These are phyloP conservation scores for Dromococcyx pavoninus DNA, from an alignment of 2,797 vertebrate species.

Conservation along the genomic window DNA sequence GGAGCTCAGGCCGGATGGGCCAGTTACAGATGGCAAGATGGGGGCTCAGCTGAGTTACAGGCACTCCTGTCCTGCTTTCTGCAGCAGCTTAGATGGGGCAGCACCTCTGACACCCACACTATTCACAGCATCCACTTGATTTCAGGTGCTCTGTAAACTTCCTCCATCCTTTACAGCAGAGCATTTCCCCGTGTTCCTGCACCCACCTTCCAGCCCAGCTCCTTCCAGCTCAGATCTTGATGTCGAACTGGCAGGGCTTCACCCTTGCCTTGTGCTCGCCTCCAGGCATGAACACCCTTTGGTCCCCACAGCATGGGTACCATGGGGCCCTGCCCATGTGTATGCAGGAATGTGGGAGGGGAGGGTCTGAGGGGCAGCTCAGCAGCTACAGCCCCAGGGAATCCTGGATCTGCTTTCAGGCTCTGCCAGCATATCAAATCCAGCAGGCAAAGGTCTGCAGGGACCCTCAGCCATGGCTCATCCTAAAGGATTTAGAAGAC, in stretches of 20 bases:
- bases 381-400: neutral
- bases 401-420: neutral
- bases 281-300: accelerated
- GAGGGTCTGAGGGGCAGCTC: neutral
- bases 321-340: neutral
- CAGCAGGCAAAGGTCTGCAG: neutral
- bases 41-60: neutral
- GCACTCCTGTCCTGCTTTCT: neutral
- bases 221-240: neutral
- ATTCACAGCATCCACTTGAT: neutral
- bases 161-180: neutral
- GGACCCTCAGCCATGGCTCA: neutral
- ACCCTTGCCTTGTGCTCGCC: neutral
- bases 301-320: neutral
- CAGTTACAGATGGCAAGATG: neutral
- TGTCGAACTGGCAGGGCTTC: neutral
- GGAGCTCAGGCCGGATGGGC: neutral
- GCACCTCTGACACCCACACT: neutral
- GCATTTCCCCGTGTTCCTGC: neutral
- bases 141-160: neutral
- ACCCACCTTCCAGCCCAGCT: neutral
- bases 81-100: neutral
- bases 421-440: neutral
- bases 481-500: neutral
- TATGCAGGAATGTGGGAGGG: neutral